Evolutionary conservation across 2,888 invertebrate species (phyloP).

Genomic region (Parascotia fuliginaria): DNA sequence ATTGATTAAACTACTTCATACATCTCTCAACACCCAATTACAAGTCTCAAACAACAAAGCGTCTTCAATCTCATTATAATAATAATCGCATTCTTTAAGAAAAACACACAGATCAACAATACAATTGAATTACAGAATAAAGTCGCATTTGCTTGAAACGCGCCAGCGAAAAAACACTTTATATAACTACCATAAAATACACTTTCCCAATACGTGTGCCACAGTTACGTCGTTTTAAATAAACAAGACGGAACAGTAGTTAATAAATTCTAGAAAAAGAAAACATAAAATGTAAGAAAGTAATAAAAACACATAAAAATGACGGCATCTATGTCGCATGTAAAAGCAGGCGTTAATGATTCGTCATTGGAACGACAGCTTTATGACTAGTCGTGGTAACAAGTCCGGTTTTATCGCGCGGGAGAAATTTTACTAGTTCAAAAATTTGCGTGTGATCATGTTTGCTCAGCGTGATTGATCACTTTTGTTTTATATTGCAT

Average conservation of each 20-base stretch:
- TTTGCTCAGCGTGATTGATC: slow-evolving; percentile 17
- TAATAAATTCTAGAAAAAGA: slow-evolving; percentile 37
- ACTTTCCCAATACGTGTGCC: no score
- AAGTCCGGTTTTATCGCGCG: slow-evolving; percentile 27
- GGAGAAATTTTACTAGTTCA: slow-evolving; percentile 11
- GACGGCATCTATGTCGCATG: slow-evolving; percentile 10
- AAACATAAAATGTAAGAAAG: slow-evolving; percentile 32
- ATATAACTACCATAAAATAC: no score
- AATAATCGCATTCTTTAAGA: slow-evolving; percentile 47
- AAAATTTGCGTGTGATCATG: slow-evolving; percentile 13
- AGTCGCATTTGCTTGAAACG: no score
- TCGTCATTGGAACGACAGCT: slow-evolving; percentile 54
- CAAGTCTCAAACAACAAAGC: slow-evolving; percentile 26
- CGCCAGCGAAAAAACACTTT: no score
- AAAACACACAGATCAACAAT: slow-evolving; percentile 36
- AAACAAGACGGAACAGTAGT: no score
- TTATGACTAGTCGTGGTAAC: slow-evolving; percentile 44
- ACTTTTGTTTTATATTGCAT: not conserved
- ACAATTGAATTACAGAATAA: no score
- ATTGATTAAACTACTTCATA: slow-evolving; percentile 27
- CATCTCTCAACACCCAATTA: slow-evolving; percentile 34
- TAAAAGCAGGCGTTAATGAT: slow-evolving; percentile 50
- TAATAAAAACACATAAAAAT: slow-evolving; percentile 36
- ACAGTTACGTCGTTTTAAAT: no score
- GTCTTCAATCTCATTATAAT: slow-evolving; percentile 39